Percentiles rank a stretch among this genome's conserved stretches.
Evolutionary conservation across 2,888 invertebrate genomes (phyloP).

Genomic region (Cephalotes varians): DNA sequence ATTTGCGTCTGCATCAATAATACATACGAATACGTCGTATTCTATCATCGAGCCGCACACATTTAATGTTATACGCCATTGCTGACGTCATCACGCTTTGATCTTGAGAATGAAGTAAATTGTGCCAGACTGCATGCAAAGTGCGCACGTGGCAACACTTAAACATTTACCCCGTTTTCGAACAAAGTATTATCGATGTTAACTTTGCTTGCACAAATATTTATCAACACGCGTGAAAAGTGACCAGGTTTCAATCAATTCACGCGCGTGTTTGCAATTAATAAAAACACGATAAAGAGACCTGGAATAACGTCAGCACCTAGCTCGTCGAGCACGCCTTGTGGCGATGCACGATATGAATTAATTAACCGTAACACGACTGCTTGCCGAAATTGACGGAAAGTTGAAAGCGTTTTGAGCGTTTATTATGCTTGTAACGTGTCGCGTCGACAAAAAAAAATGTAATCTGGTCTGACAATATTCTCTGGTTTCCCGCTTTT

Average conservation of each 20-base stretch:
- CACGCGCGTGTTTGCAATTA: not conserved
- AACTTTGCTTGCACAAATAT: not conserved
- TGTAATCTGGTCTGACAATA: conserved; percentile 36
- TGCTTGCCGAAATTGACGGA: not conserved
- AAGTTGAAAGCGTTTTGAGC: not conserved
- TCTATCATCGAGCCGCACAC: not conserved
- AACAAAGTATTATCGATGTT: not conserved
- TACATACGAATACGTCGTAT: conserved; percentile 12
- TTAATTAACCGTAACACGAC: not conserved
- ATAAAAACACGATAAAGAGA: not conserved
- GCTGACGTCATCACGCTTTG: conserved; percentile 28
- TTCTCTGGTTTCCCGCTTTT: conserved; percentile 36
- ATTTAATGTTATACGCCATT: conserved; percentile 8
- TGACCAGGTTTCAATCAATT: conserved; percentile 10
- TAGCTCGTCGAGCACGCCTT: not conserved
- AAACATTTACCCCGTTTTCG: conserved; percentile 3
- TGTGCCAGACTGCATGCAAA: not conserved
- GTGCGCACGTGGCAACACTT: not conserved
- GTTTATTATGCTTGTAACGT: not conserved
- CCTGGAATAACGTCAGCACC: not conserved
- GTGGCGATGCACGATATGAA: not conserved
- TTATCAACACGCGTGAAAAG: not conserved
- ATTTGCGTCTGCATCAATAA: conserved; percentile 34
- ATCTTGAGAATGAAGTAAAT: conserved; percentile 38
- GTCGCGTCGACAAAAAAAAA: conserved; percentile 25